Base-by-base conservation (phyloP, 2,113 vertebrate species). In the Antigone vipio region DNA sequence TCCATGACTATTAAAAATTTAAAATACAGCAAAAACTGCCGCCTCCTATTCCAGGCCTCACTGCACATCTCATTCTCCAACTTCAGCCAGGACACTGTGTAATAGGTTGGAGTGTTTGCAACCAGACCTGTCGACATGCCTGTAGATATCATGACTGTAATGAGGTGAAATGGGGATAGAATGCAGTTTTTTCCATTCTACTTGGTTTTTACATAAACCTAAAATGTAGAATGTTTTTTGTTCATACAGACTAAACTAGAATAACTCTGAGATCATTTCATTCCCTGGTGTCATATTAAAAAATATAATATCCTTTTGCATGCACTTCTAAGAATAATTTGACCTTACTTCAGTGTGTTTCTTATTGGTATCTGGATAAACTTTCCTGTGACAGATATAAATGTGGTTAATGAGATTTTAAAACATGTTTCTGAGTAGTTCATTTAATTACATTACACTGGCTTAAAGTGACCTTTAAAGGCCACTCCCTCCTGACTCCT, bases 401-500 rank as follows among this genome's bases (percentile, higher is more conserved):
- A 94, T 96, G 88, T 32, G 6, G n/a, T 63, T 84, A 95, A 93
- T 75, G 76, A 96, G 60, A 81, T 87, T 86, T 87, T 78, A 81
- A 88, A 94, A 45, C 44, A 15, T 55, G 64, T 60, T 92, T 89
- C 76, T 35, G 52, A 75, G 56, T 44, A 63, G 60, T 86, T 84
- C 0, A 6, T 77, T 94, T 92, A 92, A 95, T 93, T 87, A 71
- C 27, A 56, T 84, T 93, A 42, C 30, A 12, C 10, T n/a, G 34
- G 6, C 47, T 93, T 87, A 89, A 88, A 74, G 23, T 80, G 93
- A 93, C 92, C 91, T 97, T 97, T 96, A 93, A 95, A 89, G 56
- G 69, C 34, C 56, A 18, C 56, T 91, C 62, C 35, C 26, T 81
- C 11, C 27, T 42, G 30, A 78, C 50, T 83, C 5, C 3, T 88